These are phyloP conservation scores for Hemistola chrysoprasaria DNA, from an alignment of 2,888 invertebrate genomes.

Conservation along the genomic window DNA sequence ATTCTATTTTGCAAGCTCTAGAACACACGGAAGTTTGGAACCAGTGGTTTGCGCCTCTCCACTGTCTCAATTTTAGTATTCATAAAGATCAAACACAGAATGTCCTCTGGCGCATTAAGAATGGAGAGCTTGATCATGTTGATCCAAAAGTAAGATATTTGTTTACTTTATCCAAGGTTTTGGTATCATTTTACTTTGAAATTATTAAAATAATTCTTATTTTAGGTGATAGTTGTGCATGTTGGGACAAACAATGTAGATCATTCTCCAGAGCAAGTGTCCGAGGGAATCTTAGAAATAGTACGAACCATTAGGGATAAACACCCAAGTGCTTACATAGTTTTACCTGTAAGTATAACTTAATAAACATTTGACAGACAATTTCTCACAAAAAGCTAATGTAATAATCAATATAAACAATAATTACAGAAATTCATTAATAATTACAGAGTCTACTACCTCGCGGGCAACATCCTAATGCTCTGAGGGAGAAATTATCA, in stretches of 20 bases:
- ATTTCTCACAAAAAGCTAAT: conserved; percentile 1
- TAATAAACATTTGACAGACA: background rate
- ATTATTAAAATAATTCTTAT: too few relatives aligned
- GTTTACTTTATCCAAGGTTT: too few relatives aligned
- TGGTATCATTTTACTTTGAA: too few relatives aligned
- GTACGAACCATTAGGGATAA: conserved; percentile 88
- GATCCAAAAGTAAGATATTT: conserved; percentile 88
- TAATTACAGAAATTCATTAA: too few relatives aligned
- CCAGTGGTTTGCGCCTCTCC: conserved; percentile 94
- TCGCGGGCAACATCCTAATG: conserved; percentile 92
- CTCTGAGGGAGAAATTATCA: conserved; percentile 88
- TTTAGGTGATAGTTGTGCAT: conserved; percentile 91
- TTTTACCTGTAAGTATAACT: conserved; percentile 86
- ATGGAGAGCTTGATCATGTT: conserved; percentile 94
- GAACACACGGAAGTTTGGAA: conserved; percentile 94
- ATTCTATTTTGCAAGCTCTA: conserved; percentile 92
- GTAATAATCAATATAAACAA: too few relatives aligned
- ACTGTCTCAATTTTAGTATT: conserved; percentile 95
- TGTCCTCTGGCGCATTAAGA: conserved; percentile 93
- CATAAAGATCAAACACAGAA: conserved; percentile 94
- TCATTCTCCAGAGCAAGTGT: conserved; percentile 90
- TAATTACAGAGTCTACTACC: conserved; percentile 91
- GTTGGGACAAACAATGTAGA: conserved; percentile 95
- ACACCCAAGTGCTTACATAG: conserved; percentile 90
- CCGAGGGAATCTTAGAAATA: conserved; percentile 91